A percentile compares a stretch with the other conserved stretches of the same genome.
These are phyloP conservation scores for Callocephalon fimbriatum DNA, from an alignment of 2,113 vertebrate genomes.

Conservation along the genomic window DNA sequence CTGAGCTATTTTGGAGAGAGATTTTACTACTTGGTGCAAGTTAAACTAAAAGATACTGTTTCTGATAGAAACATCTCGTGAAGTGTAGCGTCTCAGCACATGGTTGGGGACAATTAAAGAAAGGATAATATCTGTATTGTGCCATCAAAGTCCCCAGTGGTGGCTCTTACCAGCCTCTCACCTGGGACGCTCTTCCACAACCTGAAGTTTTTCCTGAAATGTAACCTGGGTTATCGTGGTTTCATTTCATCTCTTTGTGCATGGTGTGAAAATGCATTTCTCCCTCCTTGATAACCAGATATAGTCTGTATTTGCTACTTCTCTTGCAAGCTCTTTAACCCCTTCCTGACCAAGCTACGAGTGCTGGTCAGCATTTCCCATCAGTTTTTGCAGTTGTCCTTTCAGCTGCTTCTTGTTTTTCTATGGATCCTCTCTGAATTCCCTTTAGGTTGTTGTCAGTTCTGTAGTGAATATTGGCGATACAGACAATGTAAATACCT, in stretches of 20 bases:
- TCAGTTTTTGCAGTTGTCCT: not conserved
- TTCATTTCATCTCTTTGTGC: not conserved
- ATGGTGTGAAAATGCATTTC: not conserved
- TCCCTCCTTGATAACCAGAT: not conserved
- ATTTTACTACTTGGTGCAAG: not conserved
- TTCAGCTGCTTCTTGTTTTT: not conserved
- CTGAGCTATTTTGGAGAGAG: not conserved
- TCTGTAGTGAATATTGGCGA: not conserved
- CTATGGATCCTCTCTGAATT: not conserved
- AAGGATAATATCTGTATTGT: not conserved
- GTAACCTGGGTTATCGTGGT: not conserved
- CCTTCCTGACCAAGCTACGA: not conserved
- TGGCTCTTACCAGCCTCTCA: not conserved
- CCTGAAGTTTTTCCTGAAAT: not conserved
- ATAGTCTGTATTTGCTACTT: not conserved
- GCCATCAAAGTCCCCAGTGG: not conserved
- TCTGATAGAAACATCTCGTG: not conserved
- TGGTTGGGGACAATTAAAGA: not conserved
- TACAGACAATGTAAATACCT: not conserved
- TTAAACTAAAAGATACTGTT: not conserved
- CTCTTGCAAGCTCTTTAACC: not conserved
- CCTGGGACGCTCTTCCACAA: not conserved
- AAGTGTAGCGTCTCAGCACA: rapidly evolving
- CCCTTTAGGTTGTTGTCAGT: not conserved
- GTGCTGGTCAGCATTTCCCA: not conserved